Percentiles rank a stretch among this genome's conserved stretches.
These are phyloP conservation scores for Saturnia japonica DNA, from an alignment of 2,888 invertebrate species.

Conservation along the genomic window DNA sequence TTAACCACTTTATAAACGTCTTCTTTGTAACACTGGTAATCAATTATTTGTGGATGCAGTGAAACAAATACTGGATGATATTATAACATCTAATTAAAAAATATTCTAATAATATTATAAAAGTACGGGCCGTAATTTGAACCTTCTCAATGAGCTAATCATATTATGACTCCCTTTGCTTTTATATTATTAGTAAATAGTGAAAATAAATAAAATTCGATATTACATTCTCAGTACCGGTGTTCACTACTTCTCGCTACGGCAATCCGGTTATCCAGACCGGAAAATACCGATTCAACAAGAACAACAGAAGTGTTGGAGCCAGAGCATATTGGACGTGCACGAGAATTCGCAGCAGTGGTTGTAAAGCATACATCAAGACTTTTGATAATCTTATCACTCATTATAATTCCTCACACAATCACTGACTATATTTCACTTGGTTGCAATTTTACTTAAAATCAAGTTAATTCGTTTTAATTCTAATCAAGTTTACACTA, in stretches of 20 bases:
- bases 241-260: conserved; percentile 34
- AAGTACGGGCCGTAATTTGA: background rate
- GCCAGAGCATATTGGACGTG: conserved; percentile 47
- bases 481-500: too few relatives aligned
- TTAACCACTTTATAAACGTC: background rate
- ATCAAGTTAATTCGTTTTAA: too few relatives aligned
- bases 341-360: conserved; percentile 35
- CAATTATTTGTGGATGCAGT: background rate
- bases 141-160: background rate
- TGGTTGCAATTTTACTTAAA: background rate
- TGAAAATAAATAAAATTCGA: background rate
- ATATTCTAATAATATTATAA: background rate
- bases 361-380: conserved; percentile 45
- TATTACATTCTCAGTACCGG: conserved; percentile 22
- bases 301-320: conserved; percentile 27
- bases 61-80: background rate
- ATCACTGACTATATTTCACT: conserved; percentile 30
- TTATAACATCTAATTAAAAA: background rate
- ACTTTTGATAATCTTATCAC: conserved; percentile 38
- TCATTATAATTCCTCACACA: conserved; percentile 36
- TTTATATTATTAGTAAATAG: background rate
- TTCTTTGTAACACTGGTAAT: background rate
- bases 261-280: conserved; percentile 46
- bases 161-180: background rate
- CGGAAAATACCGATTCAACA: conserved; percentile 36